Evolutionary conservation across 1,140 invertebrate genomes (phyloP).

Genomic region (Mylabris phalerata): DNA sequence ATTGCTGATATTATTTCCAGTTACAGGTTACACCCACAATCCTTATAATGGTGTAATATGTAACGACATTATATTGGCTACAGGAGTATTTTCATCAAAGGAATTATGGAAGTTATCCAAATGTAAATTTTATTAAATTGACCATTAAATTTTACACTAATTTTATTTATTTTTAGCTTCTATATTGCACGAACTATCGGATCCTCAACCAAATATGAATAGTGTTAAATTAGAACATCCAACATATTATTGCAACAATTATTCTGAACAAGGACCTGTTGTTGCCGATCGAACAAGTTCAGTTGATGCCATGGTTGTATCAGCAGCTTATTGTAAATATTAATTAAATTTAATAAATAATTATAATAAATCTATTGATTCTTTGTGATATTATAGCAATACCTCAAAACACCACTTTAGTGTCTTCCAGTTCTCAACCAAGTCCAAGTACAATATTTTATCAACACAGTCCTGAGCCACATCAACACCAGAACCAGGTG

Average conservation of each 20-base stretch:
- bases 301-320: constrained; percentile 49
- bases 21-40: constrained; percentile 89
- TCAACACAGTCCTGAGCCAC: constrained; percentile 45
- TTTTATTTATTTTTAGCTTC: constrained; percentile 70
- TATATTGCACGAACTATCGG: constrained; percentile 84
- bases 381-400: constrained; percentile 34
- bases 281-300: constrained; percentile 46
- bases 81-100: constrained; percentile 96
- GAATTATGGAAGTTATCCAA: constrained; percentile 95
- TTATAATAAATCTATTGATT: not conserved
- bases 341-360: not conserved
- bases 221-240: constrained; percentile 87
- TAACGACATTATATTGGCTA: constrained; percentile 97
- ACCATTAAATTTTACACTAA: constrained; percentile 19
- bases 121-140: constrained; percentile 55
- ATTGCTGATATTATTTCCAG: constrained; percentile 22
- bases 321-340: constrained; percentile 53
- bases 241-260: constrained; percentile 87
- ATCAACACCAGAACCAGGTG: constrained; percentile 45
- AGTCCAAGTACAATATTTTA: constrained; percentile 47
- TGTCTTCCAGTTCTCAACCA: constrained; percentile 42
- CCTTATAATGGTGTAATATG: constrained; percentile 95
- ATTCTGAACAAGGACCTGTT: constrained; percentile 60
- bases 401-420: constrained; percentile 41
- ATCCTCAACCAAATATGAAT: constrained; percentile 67